Conservation (phyloP, 2,797 vertebrate genomes). For the Furcifer pardalis region DNA sequence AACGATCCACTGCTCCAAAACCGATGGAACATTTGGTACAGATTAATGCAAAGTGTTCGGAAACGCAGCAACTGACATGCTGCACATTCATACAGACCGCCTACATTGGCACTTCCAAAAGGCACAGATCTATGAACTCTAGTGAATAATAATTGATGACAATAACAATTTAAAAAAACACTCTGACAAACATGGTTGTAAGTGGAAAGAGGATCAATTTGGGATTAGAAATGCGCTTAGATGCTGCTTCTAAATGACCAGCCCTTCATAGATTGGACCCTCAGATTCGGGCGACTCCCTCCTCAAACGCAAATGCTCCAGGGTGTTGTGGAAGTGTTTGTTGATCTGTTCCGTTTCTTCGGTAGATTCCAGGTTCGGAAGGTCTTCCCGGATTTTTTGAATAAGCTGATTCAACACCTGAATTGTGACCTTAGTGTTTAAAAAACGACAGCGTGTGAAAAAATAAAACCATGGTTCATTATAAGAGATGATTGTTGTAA, state of each 20-base stretch:
- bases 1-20: constrained; percentile 61
- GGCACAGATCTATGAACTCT: constrained; percentile 79
- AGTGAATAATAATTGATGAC: constrained; percentile 34
- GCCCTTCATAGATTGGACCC: constrained; percentile 94
- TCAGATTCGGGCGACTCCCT: constrained; percentile 93
- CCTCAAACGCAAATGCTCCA: constrained; percentile 96
- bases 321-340: constrained; percentile 99
- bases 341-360: constrained; percentile 99
- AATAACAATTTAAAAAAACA: constrained; percentile 44
- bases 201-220: constrained; percentile 49
- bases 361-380: constrained; percentile 94
- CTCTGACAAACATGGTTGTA: constrained; percentile 52
- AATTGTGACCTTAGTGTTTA: constrained; percentile 87
- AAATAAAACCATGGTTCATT: too few relatives aligned
- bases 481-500: too few relatives aligned
- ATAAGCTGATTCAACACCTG: constrained; percentile 98
- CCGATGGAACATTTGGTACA: constrained; percentile 68
- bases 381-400: constrained; percentile 98
- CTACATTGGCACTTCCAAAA: constrained; percentile 78
- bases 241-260: constrained; percentile 84
- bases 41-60: constrained; percentile 68
- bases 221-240: constrained; percentile 32
- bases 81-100: constrained; percentile 65
- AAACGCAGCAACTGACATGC: constrained; percentile 74
- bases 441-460: neutral